Percentiles rank a stretch among this genome's conserved stretches.
These are phyloP conservation scores for Chaitophorus viminalis DNA, from an alignment of 2,888 invertebrate genomes.

Conservation along the genomic window DNA sequence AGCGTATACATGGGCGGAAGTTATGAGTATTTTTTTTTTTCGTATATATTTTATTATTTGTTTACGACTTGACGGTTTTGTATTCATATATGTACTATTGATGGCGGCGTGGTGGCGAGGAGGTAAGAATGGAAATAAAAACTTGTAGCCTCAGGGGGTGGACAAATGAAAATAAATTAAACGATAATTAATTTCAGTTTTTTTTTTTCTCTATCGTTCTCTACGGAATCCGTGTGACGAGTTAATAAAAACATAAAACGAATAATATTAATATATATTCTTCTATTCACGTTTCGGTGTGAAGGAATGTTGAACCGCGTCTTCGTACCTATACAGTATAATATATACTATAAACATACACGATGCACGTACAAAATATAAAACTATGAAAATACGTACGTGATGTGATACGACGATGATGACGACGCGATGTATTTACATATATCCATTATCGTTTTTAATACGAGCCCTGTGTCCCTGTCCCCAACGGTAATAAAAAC, in stretches of 20 bases:
- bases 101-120: slow-evolving; percentile 1
- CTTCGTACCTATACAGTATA: not conserved
- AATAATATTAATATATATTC: slow-evolving; percentile 29
- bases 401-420: not conserved
- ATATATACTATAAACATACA: too few relatives aligned
- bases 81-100: slow-evolving; percentile 34
- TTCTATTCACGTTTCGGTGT: slow-evolving; percentile 55
- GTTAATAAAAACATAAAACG: slow-evolving; percentile 61
- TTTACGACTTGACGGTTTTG: slow-evolving; percentile 61
- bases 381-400: slow-evolving; percentile 1
- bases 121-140: slow-evolving; percentile 51
- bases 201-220: not conserved
- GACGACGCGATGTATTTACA: not conserved
- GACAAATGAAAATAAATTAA: slow-evolving; percentile 61
- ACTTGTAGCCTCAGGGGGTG: slow-evolving; percentile 46
- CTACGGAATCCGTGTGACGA: slow-evolving; percentile 55
- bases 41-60: slow-evolving; percentile 49
- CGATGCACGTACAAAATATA: not conserved
- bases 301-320: slow-evolving; percentile 57
- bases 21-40: slow-evolving; percentile 39
- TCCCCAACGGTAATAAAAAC: not conserved
- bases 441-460: not conserved
- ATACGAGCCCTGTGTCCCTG: slow-evolving; percentile 2
- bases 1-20: slow-evolving; percentile 52
- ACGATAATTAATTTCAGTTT: slow-evolving; percentile 60